Conservation (phyloP, 2,797 vertebrate genomes). For the Gambelia wislizenii region DNA sequence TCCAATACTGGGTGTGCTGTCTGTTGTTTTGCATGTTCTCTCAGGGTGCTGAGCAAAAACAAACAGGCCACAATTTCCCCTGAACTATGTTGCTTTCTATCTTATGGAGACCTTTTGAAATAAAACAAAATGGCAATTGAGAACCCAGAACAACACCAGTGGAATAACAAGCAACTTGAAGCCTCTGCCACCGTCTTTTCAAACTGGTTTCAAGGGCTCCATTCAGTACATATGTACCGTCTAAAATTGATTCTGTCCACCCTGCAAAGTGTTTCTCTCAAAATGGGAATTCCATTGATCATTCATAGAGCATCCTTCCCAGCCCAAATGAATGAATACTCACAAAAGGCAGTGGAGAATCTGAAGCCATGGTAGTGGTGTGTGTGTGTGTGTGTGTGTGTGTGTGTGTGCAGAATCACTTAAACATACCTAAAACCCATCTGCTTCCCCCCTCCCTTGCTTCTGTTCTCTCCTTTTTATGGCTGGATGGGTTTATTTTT, state of each 20-base stretch:
- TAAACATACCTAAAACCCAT: constrained; percentile 6
- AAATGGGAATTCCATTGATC: neutral
- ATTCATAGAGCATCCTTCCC: neutral
- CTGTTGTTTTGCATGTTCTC: neutral
- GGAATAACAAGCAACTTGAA: neutral
- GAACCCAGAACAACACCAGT: neutral
- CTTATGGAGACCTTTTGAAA: neutral
- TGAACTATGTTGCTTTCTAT: neutral
- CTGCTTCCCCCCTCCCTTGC: neutral
- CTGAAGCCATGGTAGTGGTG: neutral
- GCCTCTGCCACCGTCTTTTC: neutral
- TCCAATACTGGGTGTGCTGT: neutral
- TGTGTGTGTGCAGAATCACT: fast-evolving
- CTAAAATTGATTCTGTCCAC: constrained; percentile 20
- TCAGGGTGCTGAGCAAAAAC: neutral
- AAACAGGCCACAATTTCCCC: no score
- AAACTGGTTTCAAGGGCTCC: neutral
- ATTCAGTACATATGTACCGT: neutral
- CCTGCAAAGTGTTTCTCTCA: neutral
- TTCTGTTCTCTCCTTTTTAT: neutral
- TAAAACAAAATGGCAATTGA: neutral
- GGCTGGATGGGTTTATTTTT: constrained; percentile 9
- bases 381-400: neutral
- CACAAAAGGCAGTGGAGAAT: neutral
- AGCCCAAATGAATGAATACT: neutral